Evolutionary conservation across 1,140 invertebrate genomes (phyloP).

Genomic region (Druon quercuslanigerum): DNA sequence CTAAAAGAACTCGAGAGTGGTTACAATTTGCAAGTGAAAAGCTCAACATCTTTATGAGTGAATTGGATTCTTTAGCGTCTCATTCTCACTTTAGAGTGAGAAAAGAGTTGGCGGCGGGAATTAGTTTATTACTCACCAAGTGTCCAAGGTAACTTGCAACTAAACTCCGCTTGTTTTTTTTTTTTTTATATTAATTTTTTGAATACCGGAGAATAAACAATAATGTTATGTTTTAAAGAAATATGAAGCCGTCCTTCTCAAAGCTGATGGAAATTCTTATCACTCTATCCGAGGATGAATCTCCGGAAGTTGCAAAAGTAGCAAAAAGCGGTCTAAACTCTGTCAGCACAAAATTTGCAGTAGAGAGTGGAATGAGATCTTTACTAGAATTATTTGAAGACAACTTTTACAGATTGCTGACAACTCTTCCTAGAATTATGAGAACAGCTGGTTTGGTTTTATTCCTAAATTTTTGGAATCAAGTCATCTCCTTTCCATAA

Average conservation of each 20-base stretch:
- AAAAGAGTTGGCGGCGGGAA: conserved; percentile 74
- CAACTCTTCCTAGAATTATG: conserved; percentile 77
- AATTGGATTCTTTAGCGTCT: conserved; percentile 71
- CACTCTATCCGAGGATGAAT: conserved; percentile 77
- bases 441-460: conserved; percentile 76
- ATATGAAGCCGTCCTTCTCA: conserved; percentile 76
- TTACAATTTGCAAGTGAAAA: conserved; percentile 77
- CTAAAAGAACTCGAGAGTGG: conserved; percentile 75
- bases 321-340: conserved; percentile 64
- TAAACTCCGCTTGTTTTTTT: background rate
- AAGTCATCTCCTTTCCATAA: conserved; percentile 4
- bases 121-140: conserved; percentile 74
- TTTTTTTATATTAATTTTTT: background rate
- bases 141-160: conserved; percentile 74
- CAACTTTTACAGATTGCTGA: conserved; percentile 77
- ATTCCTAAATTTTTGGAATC: conserved; percentile 25
- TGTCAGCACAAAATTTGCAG: conserved; percentile 67
- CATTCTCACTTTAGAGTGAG: conserved; percentile 78
- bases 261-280: conserved; percentile 78
- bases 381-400: conserved; percentile 77
- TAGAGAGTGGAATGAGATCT: conserved; percentile 60
- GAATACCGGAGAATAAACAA: background rate
- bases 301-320: conserved; percentile 69
- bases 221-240: conserved; percentile 67
- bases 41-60: conserved; percentile 73